These are phyloP conservation scores for Andrena praecox DNA, from an alignment of 2,888 invertebrate genomes.

Conservation along the genomic window DNA sequence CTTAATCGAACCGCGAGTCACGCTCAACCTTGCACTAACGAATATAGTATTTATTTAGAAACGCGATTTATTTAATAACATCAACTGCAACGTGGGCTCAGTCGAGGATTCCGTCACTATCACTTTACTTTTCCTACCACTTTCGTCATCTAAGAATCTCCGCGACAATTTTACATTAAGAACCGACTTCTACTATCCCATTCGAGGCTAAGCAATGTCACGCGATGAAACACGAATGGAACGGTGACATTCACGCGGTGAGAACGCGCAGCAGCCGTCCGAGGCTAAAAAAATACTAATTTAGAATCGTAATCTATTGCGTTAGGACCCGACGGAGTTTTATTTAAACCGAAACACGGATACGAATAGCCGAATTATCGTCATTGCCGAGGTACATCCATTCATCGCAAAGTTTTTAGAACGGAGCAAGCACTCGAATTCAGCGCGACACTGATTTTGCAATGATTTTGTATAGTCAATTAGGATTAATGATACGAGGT, in stretches of 20 bases:
- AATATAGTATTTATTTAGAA: not conserved
- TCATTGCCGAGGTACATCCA: not conserved
- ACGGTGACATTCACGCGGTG: constrained; percentile 21
- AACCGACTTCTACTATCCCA: not conserved
- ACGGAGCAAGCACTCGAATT: constrained; percentile 14
- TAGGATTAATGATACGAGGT: constrained; percentile 24
- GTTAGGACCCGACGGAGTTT: constrained; percentile 33
- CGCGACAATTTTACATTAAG: constrained; percentile 12
- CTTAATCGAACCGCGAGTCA: not conserved
- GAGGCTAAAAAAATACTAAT: constrained; percentile 75
- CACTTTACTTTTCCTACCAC: not conserved
- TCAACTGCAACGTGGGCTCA: constrained; percentile 23
- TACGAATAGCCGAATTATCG: constrained; percentile 21
- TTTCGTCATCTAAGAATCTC: constrained; percentile 3
- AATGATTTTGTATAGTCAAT: constrained; percentile 29
- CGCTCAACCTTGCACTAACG: not conserved
- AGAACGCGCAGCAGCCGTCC: constrained; percentile 68
- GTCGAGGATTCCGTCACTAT: constrained; percentile 20
- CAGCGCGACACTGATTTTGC: constrained; percentile 6
- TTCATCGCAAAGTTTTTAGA: constrained; percentile 7
- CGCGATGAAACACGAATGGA: constrained; percentile 13
- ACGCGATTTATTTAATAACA: not conserved
- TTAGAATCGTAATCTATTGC: constrained; percentile 56
- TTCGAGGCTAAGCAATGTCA: constrained; percentile 16
- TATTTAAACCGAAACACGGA: constrained; percentile 21